Conservation (phyloP, 2,888 invertebrate species). For the Mythimna loreyi region DNA sequence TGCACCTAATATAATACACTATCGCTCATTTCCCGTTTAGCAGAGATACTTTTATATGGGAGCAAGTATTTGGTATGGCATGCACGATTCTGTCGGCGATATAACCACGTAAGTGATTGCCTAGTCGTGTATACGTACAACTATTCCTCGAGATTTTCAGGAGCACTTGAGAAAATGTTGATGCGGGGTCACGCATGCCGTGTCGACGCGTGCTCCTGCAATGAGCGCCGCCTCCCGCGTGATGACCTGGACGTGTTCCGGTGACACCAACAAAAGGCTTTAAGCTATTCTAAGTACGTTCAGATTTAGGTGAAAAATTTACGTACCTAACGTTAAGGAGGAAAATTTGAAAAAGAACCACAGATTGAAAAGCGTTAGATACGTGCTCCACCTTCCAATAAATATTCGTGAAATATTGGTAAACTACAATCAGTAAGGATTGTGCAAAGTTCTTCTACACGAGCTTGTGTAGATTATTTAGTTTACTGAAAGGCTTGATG, state of each 20-base stretch:
- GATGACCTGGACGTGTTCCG: constrained; percentile 71
- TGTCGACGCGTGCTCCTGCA: constrained; percentile 70
- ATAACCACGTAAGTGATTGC: constrained; percentile 64
- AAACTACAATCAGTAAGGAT: neutral
- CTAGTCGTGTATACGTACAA: constrained; percentile 55
- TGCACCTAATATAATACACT: constrained; percentile 31
- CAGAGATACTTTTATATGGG: constrained; percentile 45
- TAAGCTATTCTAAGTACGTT: constrained; percentile 20
- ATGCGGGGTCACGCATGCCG: constrained; percentile 80
- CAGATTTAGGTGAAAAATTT: constrained; percentile 7
- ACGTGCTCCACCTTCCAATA: neutral
- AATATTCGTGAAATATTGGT: neutral
- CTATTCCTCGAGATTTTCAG: constrained; percentile 64
- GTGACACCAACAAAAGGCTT: constrained; percentile 39
- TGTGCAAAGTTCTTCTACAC: constrained; percentile 15
- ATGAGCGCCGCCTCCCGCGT: constrained; percentile 68
- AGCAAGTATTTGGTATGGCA: constrained; percentile 49
- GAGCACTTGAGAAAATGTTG: constrained; percentile 73
- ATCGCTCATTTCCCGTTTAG: constrained; percentile 46
- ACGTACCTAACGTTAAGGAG: neutral
- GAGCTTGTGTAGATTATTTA: constrained; percentile 52
- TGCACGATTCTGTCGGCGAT: constrained; percentile 58
- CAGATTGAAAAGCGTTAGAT: neutral
- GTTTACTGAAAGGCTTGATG: constrained; percentile 53
- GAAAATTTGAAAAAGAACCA: neutral